Evolutionary conservation across 2,888 invertebrate genomes (phyloP).

Genomic region (Perizoma flavofasciatum): DNA sequence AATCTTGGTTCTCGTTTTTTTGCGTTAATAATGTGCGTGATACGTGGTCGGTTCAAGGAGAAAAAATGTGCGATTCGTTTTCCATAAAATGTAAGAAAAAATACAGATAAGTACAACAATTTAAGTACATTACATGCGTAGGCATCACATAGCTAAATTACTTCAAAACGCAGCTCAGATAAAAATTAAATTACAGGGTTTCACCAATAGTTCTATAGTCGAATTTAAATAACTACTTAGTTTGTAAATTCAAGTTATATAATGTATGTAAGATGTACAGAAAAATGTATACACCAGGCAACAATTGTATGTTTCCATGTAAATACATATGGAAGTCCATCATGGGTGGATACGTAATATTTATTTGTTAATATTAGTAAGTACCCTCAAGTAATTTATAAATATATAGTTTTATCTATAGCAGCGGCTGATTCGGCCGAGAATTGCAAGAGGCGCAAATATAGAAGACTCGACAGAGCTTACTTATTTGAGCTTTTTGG

Average conservation of each 20-base stretch:
- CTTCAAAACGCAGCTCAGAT: constrained; percentile 20
- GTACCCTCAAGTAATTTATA: no score
- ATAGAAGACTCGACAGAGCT: no score
- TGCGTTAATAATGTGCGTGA: neutral
- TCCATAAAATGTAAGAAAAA: constrained; percentile 11
- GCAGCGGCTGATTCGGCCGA: no score
- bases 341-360: no score
- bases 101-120: constrained; percentile 22
- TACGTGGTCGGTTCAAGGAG: neutral
- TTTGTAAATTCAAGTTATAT: constrained; percentile 13
- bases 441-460: no score
- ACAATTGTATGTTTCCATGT: no score
- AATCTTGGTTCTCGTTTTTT: neutral
- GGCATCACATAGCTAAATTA: constrained; percentile 32
- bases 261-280: no score
- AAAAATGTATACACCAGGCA: no score
- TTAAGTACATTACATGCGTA: constrained; percentile 24
- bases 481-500: no score
- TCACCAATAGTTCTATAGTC: constrained; percentile 7
- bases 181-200: constrained; percentile 34
- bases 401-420: no score
- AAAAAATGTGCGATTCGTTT: constrained; percentile 10
- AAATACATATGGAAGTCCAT: no score
- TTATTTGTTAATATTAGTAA: no score
- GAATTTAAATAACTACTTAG: constrained; percentile 14